These are phyloP conservation scores for Deilephila porcellus DNA, from an alignment of 2,888 invertebrate genomes.

Conservation along the genomic window DNA sequence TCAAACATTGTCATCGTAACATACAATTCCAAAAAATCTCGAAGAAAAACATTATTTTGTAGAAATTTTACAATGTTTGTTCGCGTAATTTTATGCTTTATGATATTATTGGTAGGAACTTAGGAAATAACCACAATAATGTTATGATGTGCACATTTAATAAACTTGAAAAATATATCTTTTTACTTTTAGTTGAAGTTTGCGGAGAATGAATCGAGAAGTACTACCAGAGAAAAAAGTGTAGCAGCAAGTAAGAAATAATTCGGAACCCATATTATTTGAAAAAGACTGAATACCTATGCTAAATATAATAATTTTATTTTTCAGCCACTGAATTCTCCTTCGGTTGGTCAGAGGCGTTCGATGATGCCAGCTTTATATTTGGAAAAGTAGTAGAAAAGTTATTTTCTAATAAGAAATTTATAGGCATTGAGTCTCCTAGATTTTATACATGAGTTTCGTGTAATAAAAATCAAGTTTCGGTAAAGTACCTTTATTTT, in stretches of 20 bases:
- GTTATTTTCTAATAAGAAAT: conserved; percentile 56
- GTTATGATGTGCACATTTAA: too few relatives aligned
- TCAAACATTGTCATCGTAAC: background rate
- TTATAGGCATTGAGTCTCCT: conserved; percentile 54
- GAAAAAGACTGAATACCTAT: background rate
- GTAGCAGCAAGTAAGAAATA: background rate
- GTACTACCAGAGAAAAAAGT: background rate
- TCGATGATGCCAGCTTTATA: conserved; percentile 56
- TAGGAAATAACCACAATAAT: too few relatives aligned
- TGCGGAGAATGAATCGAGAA: background rate
- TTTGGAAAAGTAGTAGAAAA: conserved; percentile 57
- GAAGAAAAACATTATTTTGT: background rate
- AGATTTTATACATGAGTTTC: conserved; percentile 32
- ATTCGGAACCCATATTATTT: background rate
- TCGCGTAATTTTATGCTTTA: background rate
- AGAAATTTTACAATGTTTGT: background rate
- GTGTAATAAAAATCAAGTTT: background rate
- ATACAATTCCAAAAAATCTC: background rate
- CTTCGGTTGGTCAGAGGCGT: conserved; percentile 45
- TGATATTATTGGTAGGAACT: background rate
- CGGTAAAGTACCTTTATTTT: too few relatives aligned
- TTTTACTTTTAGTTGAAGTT: background rate
- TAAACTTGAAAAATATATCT: background rate
- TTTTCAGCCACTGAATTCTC: conserved; percentile 31
- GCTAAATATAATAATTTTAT: background rate